A percentile compares a stretch with the other conserved stretches of the same genome.
Evolutionary conservation across 2,888 invertebrate genomes (phyloP).

Genomic region (Diarsia mendica): DNA sequence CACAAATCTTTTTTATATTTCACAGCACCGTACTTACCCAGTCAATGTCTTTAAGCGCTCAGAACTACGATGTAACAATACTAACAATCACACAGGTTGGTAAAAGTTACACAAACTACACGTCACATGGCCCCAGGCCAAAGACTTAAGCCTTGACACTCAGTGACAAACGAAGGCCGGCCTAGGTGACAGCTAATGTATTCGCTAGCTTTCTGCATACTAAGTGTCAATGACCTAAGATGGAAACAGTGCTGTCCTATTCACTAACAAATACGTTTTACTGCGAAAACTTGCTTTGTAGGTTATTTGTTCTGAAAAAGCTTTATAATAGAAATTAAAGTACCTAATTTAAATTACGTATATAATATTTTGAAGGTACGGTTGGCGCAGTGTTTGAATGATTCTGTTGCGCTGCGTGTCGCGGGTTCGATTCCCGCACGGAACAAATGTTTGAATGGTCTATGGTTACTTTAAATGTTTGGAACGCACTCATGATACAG

Average conservation of each 20-base stretch:
- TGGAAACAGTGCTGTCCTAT: slow-evolving; percentile 4
- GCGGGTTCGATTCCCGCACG: background rate
- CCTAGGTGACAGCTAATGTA: slow-evolving; percentile 24
- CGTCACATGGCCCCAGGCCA: background rate
- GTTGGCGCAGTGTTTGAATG: background rate
- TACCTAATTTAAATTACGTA: too few species aligned
- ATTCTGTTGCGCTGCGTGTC: too few species aligned
- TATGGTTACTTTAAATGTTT: background rate
- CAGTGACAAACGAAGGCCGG: slow-evolving; percentile 44
- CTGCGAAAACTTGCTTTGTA: background rate
- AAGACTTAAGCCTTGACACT: slow-evolving; percentile 44
- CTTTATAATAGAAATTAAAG: too few species aligned
- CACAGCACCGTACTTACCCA: too few species aligned
- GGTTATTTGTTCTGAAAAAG: background rate
- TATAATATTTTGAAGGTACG: background rate
- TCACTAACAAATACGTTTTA: background rate
- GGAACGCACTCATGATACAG: background rate
- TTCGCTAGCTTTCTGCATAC: slow-evolving; percentile 35
- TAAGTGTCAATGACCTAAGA: slow-evolving; percentile 33
- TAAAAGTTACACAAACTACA: background rate
- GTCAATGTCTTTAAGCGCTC: background rate
- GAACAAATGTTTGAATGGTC: background rate
- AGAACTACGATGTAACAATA: background rate
- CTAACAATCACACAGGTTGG: slow-evolving; percentile 9
- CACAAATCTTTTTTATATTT: too few species aligned